phyloP scores from a whole-genome alignment of 1,140 invertebrate genomes.

The Drosophila suzukii region DNA sequence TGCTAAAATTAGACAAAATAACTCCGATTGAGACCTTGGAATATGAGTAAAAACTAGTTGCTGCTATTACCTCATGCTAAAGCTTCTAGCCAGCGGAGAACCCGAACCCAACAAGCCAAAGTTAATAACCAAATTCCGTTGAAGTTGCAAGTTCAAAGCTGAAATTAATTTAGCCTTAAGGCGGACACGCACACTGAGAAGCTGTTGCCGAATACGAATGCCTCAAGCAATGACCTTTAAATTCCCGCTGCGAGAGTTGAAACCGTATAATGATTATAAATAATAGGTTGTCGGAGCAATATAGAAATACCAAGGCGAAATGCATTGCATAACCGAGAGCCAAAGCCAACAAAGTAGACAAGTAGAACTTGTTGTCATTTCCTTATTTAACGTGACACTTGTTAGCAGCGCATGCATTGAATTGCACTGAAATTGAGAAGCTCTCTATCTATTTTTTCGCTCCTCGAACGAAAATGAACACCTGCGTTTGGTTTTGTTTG shows the following conservation, averaged over 20 bases:
- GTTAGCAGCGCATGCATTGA: conserved; percentile 34
- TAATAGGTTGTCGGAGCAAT: conserved; percentile 7
- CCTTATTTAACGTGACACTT: conserved; percentile 81
- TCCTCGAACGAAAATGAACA: conserved; percentile 64
- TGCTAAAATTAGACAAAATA: conserved; percentile 3
- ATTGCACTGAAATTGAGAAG: conserved; percentile 79
- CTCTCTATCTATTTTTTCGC: conserved; percentile 1
- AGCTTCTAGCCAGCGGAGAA: conserved; percentile 14
- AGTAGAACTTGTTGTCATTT: conserved; percentile 70
- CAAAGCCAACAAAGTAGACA: conserved; percentile 24
- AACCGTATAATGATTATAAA: conserved; percentile 17
- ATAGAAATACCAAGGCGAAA: conserved; percentile 32
- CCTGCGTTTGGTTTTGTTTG: conserved; percentile 52
- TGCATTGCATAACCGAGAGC: conserved; percentile 43
- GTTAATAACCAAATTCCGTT: conserved; percentile 30
- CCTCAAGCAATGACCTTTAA: conserved; percentile 44
- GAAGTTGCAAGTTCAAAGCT: conserved; percentile 55
- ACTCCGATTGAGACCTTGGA: conserved; percentile 20
- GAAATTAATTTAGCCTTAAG: conserved; percentile 21
- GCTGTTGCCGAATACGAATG: not conserved
- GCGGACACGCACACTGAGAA: conserved; percentile 3
- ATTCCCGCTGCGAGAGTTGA: conserved; percentile 19
- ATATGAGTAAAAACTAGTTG: conserved; percentile 9
- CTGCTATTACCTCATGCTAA: conserved; percentile 52
- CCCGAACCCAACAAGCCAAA: conserved; percentile 2